Evolutionary conservation across 2,113 vertebrate species (phyloP).

Genomic region (Glaucidium brasilianum): DNA sequence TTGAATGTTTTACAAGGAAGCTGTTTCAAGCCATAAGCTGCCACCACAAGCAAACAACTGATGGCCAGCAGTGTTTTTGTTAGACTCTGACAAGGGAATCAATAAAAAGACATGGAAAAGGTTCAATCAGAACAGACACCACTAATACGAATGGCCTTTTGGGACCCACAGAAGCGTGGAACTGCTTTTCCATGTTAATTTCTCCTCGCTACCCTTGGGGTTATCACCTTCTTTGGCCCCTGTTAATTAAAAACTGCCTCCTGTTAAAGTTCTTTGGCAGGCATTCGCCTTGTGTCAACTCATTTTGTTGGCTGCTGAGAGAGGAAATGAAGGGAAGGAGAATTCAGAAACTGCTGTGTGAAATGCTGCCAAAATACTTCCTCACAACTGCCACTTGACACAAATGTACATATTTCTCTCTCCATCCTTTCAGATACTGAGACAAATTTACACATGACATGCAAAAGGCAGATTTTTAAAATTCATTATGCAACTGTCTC

Average conservation of each 20-base stretch:
- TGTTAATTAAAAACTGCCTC: constrained; percentile 83
- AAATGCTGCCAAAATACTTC: constrained; percentile 26
- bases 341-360: neutral
- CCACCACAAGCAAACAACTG: constrained; percentile 51
- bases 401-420: neutral
- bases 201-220: constrained; percentile 62
- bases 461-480: neutral
- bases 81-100: constrained; percentile 76
- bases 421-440: neutral
- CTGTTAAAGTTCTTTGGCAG: constrained; percentile 73
- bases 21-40: constrained; percentile 35
- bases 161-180: constrained; percentile 63
- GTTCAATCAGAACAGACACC: constrained; percentile 79
- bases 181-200: constrained; percentile 81
- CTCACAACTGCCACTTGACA: neutral
- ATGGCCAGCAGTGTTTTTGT: constrained; percentile 68
- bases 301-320: constrained; percentile 58
- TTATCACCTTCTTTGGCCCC: constrained; percentile 77
- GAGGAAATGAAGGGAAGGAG: constrained; percentile 29
- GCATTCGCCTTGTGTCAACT: constrained; percentile 66
- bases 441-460: neutral
- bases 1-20: constrained; percentile 29
- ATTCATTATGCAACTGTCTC: neutral
- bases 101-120: constrained; percentile 76
- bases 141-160: constrained; percentile 72